These are phyloP conservation scores for Xenopus petersii DNA, from an alignment of 2,797 vertebrate species.

Conservation along the genomic window DNA sequence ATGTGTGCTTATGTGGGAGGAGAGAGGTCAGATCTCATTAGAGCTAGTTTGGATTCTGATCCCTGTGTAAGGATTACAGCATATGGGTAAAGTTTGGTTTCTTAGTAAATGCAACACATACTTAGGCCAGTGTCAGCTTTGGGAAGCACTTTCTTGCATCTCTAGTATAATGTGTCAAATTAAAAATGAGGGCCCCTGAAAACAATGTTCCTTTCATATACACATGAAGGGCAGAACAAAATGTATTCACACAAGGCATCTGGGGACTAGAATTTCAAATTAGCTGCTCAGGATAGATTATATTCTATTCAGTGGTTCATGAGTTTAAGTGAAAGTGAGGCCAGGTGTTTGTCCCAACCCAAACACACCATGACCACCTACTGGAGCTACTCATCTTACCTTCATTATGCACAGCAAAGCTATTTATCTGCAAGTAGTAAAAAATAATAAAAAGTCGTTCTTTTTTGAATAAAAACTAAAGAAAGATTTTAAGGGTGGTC, in stretches of 20 bases:
- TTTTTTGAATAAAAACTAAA: too few species aligned
- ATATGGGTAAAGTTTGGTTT: constrained; percentile 12
- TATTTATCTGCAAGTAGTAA: too few species aligned
- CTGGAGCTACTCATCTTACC: neutral
- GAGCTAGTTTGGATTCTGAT: constrained; percentile 17
- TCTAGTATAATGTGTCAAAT: neutral
- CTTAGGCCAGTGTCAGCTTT: neutral
- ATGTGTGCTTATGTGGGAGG: constrained; percentile 21
- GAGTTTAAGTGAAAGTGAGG: constrained; percentile 4
- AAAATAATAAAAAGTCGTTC: too few species aligned
- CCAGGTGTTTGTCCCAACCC: constrained; percentile 5
- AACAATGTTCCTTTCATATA: neutral
- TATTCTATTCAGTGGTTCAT: neutral
- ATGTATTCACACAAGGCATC: neutral
- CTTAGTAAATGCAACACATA: neutral
- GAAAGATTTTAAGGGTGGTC: too few species aligned
- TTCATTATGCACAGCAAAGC: too few species aligned
- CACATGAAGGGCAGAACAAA: neutral
- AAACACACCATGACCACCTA: constrained; percentile 9
- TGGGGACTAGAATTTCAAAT: neutral
- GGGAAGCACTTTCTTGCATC: neutral
- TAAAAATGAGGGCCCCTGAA: neutral
- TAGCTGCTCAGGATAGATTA: neutral
- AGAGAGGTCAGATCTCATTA: constrained; percentile 36
- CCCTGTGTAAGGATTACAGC: constrained; percentile 25